Evolutionary conservation across 2,113 vertebrate species (phyloP).

Genomic region (Lepisosteus osseus): DNA sequence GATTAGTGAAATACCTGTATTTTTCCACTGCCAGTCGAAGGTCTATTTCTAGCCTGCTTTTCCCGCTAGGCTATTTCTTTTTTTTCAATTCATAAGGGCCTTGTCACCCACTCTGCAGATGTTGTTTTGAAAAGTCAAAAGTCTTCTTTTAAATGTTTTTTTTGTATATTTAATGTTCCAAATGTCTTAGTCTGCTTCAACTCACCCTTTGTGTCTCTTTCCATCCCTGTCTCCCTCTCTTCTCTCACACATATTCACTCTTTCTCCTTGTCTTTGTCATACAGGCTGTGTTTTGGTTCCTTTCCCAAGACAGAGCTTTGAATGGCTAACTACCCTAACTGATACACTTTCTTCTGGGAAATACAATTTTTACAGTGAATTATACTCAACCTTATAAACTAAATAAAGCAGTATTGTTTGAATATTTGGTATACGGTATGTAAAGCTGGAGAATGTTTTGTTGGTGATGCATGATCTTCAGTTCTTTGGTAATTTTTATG

Average conservation of each 20-base stretch:
- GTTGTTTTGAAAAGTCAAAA: slow-evolving; percentile 14
- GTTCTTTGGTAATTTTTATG: no score
- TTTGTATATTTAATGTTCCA: slow-evolving; percentile 8
- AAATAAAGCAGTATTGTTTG: no score
- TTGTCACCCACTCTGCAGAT: slow-evolving; percentile 17
- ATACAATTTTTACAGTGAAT: no score
- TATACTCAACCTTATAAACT: no score
- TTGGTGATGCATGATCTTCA: no score
- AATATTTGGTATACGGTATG: no score
- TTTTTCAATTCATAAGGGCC: background rate
- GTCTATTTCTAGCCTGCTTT: background rate
- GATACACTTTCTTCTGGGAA: background rate
- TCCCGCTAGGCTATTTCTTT: slow-evolving; percentile 5
- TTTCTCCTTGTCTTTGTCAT: background rate
- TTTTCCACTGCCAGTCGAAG: background rate
- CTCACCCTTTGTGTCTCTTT: background rate
- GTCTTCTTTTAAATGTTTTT: slow-evolving; percentile 14
- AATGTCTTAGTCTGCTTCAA: no score
- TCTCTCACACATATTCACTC: background rate
- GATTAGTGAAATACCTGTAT: background rate
- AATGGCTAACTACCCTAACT: background rate
- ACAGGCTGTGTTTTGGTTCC: background rate
- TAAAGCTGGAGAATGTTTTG: no score
- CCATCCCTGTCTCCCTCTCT: background rate
- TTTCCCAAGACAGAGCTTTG: background rate